Conservation (phyloP, 2,888 invertebrate species). For the Papilio protenor region DNA sequence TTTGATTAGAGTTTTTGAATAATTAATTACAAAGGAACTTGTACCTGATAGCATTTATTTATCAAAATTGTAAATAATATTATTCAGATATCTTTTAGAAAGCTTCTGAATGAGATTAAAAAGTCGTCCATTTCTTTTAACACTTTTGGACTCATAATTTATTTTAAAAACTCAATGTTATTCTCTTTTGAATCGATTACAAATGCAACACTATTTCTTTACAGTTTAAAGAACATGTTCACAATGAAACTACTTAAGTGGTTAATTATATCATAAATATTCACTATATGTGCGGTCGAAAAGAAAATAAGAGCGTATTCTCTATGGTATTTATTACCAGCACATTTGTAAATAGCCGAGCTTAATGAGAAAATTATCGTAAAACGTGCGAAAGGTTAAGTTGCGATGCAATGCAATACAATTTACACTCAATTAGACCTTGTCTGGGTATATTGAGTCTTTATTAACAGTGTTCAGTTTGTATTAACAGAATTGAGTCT, state of each 20-base stretch:
- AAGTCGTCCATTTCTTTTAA: neutral
- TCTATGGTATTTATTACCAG: conserved; percentile 31
- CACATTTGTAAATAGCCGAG: conserved; percentile 33
- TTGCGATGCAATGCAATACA: conserved; percentile 42
- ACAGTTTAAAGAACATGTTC: neutral
- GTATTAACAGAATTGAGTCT: neutral
- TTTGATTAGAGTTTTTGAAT: neutral
- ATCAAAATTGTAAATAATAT: too few species aligned
- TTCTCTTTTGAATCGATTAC: neutral
- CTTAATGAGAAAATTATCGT: conserved; percentile 42
- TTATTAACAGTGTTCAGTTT: neutral
- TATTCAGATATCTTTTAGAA: neutral
- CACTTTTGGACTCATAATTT: neutral
- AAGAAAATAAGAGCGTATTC: conserved; percentile 27
- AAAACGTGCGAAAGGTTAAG: conserved; percentile 30
- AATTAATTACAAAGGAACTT: neutral
- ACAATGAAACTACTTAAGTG: conserved; percentile 26
- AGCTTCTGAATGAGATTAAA: neutral
- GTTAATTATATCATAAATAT: conserved; percentile 31
- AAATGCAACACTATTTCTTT: neutral
- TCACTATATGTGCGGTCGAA: conserved; percentile 27
- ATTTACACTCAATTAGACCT: conserved; percentile 51
- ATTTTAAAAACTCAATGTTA: neutral
- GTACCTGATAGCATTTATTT: too few species aligned
- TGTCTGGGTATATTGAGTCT: conserved; percentile 32